Base-by-base conservation (phyloP, 2,113 vertebrate species). In the Rostratula benghalensis region DNA sequence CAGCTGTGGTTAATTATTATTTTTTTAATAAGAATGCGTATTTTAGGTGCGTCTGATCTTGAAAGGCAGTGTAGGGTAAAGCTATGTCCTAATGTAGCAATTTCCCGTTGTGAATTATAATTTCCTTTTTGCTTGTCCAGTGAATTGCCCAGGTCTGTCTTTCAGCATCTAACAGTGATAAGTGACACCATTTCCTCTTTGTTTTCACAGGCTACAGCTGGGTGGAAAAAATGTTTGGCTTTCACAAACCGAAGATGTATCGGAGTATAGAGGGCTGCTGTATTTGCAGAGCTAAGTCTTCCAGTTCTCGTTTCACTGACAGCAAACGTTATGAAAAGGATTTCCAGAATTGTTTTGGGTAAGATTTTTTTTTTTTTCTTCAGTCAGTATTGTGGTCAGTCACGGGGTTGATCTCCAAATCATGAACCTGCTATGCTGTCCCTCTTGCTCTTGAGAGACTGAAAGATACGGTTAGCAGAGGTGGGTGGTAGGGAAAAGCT, bases 191-290 rank as follows among this genome's bases (percentile, higher is more conserved):
- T 69, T 95, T 96, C 74, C 71, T 85, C 20, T 92, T 97, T 96
- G 77, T 95, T 97, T 87, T 95, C 70, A 67, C 87, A 98, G 98
- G 93, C 54, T 95, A 39, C 91, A 95, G 77, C 85, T 95, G 82
- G 76, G 94, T 95, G 92, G 96, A 96, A 87, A 98, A 98, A 92
- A 99, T 99, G 99, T 99, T 99, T 98, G 99, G 99, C 98, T 99
- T 99, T 98, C 99, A 99, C 97, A 99, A 99, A 98, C 99, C 99
- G 94, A 99, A 99, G 98, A 99, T 99, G 99, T 99, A 99, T 97
- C 98, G 99, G 94, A 99, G 99, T 98, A 98, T 99, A 98, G 99
- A 99, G 19, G 99, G 99, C 87, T 99, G 99, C 98, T 99, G 99
- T 97, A 99, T 99, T 98, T 99, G 99, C 98, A 98, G 99, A 75